Base-by-base conservation (phyloP, 37 sponge, comb jelly and placozoan genomes). In the Halisarca cf. caerulea region DNA sequence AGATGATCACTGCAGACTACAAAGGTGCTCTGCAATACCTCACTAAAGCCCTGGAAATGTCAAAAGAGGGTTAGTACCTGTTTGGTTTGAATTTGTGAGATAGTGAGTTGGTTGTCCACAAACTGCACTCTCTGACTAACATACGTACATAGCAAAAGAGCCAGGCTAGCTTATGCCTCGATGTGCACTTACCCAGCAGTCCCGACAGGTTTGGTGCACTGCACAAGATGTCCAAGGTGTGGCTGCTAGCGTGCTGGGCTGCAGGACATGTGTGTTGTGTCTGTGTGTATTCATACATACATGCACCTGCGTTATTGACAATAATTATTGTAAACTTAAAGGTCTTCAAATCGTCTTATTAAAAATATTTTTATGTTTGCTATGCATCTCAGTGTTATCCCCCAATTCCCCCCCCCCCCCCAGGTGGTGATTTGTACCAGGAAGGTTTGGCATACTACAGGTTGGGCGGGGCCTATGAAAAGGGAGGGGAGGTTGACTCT, bases 391-490 rank as follows among this genome's bases (percentile, higher is more conserved):
- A 60, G 58, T 53, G 0, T 62, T 5, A 25, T 40, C 3, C 25
- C 32, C 15, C 14, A 37, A 11, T n/a, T n/a, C 11, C 17, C 9
- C 30, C 77, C 44, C 42, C 62, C 62, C 58, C 5, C 60, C 18
- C 59, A 92, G 92, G 92, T 54, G 86, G 92, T 0, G 81, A 91
- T 40, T 47, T 84, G 6, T 68, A 88, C 34, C 87, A 88, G 57
- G 96, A 95, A 69, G 96, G 92, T 0, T 66, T 93, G 78, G 86
- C 93, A 6, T 80, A 88, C 77, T 93, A 95, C 81, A 45, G 94
- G 18, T 81, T 95, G 33, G 96, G 96, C 2, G 55, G 72, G 42
- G 93, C 94, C 20, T 77, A 81, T 60, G 85, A 90, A 59, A 34
- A 47, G 18, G 35, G 36, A 7, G 51, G 66, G 33, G 43, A 33